Base-by-base conservation (phyloP, 2,888 invertebrate genomes). In the Eupithecia pulchellata region DNA sequence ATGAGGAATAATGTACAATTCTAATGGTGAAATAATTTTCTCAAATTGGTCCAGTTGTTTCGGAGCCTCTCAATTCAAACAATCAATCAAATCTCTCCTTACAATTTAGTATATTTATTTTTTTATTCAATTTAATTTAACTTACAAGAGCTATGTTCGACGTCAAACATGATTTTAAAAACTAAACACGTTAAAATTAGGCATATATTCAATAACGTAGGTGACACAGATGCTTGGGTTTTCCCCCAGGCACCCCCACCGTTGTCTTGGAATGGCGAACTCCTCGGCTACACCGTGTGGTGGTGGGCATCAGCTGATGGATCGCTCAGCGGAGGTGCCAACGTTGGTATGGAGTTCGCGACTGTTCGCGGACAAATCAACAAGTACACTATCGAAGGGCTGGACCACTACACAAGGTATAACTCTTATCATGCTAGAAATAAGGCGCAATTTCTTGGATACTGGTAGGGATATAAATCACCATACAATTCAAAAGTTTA, bases 361-460 rank as follows among this genome's bases (percentile, higher is more conserved):
- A 97, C 97, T 32, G 96, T 97, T 14, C 95, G 96, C 77, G 97
- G 97, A 6, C 96, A 96, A 65, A 96, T 97, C 74, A 96, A 96
- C 64, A 97, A 97, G 85, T 95, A 96, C 77, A 95, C 95, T 58
- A 95, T 97, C 66, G 96, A 96, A 77, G 96, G 96, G 64, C 93
- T 98, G 64, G 96, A 96, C 81, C 97, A 98, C 88, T 98, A 97
- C 85, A 97, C 98, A 0, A 95, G 97, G 88, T 93, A 27, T 9
- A 47, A 20, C 20, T 47, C 9, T 9, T 47, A 11, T 47, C 2
- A 11, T 20, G 6, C 9, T n/a, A 20, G 8, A n/a, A 47, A 47
- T 47, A 47, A 20, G 1, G 9, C 42, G 5, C 6, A 14, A 13
- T 47, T n/a, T 47, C 1, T 39, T 47, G n/a, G 8, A 20, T 47